Base-by-base conservation (phyloP, 1,140 invertebrate genomes). In the Platyscapa corneri region DNA sequence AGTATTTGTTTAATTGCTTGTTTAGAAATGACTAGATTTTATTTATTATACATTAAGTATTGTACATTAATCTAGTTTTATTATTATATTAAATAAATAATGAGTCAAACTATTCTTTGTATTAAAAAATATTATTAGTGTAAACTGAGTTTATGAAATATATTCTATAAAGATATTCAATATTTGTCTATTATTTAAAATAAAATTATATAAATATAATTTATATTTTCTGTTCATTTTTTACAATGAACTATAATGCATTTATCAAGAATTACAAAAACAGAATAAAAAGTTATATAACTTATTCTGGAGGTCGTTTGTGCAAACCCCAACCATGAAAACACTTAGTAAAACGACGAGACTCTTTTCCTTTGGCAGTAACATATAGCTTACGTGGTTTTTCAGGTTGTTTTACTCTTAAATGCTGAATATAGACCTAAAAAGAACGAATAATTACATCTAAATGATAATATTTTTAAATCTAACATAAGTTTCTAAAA, bases 301-400 rank as follows among this genome's bases (percentile, higher is more conserved):
- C 37, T 94, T 95, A 96, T 89, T 96, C 96, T 53, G 95, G 96
- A 65, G 96, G 95, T 88, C 94, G 94, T 92, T 96, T 97, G 89
- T 97, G 96, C 76, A 93, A 92, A 85, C 96, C 95, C 99, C 99
- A 99, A 70, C 98, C 99, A 92, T 99, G 99, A 95, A 99, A 99
- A 93, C 99, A 99, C 93, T 99, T 99, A 76, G 96, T 97, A 93
- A 99, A 99, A 88, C 97, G 95, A 88, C 95, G 95, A 23, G 98
- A 98, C 93, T 99, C 99, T 90, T 99, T 99, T 90, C 98, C 98
- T 94, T 99, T 99, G 84, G 99, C 95, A 37, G 98, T 98, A n/a
- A 99, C 95, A 93, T 99, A 97, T 82, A 99, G 93, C 94, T 99
- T 99, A 84, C 99, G 94, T 3, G 97, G 97, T 85, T 94, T 95